A percentile compares a stretch with the other conserved stretches of the same genome.
Conservation (phyloP, 2,888 invertebrate species). For the Leistus spinibarbis region DNA sequence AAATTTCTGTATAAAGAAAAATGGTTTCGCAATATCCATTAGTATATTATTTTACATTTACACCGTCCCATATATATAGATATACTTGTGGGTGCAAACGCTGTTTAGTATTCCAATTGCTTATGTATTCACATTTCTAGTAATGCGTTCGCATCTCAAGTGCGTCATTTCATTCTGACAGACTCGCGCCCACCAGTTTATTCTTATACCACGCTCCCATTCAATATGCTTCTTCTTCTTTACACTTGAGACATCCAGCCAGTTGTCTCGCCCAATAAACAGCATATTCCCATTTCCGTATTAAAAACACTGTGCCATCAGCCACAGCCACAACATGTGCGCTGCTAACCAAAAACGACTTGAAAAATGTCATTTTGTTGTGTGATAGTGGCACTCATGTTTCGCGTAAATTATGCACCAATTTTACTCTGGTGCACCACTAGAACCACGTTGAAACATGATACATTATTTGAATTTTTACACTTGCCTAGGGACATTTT, state of each 20-base stretch:
- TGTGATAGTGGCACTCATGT: background rate
- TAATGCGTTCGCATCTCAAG: background rate
- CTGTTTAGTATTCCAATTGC: background rate
- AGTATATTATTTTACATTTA: background rate
- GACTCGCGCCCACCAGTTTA: background rate
- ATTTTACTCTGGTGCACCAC: background rate
- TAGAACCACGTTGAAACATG: background rate
- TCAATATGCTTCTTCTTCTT: background rate
- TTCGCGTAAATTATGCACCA: background rate
- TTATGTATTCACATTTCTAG: background rate
- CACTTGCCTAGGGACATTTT: too few relatives aligned
- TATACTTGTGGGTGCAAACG: background rate
- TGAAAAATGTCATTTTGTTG: background rate
- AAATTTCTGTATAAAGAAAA: background rate
- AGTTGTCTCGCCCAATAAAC: background rate
- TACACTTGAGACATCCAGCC: background rate
- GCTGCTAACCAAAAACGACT: background rate
- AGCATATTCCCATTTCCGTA: background rate
- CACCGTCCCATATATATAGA: background rate
- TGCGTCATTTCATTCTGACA: background rate
- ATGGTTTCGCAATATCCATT: background rate
- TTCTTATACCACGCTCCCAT: background rate
- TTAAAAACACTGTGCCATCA: background rate
- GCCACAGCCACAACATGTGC: background rate
- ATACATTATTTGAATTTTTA: background rate